Evolutionary conservation across 1,140 invertebrate species (phyloP).

Genomic region (Heliconius nattereri): DNA sequence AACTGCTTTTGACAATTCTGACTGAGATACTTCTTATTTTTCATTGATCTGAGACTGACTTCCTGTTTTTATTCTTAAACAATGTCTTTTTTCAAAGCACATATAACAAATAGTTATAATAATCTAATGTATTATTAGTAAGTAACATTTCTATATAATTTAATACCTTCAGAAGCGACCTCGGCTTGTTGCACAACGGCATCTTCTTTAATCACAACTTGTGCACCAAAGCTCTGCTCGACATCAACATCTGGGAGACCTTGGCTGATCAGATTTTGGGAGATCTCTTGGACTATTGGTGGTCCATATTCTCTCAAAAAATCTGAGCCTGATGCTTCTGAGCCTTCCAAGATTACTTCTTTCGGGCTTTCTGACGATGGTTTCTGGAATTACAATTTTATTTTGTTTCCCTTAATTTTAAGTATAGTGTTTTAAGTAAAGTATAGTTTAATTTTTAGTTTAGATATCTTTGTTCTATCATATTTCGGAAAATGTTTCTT

Average conservation of each 20-base stretch:
- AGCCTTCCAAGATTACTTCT: slow-evolving; percentile 53
- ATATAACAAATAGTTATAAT: no score
- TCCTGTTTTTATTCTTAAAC: neutral
- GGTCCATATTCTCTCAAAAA: slow-evolving; percentile 68
- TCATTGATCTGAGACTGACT: slow-evolving; percentile 15
- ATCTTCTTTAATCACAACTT: slow-evolving; percentile 19
- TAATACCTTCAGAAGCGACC: slow-evolving; percentile 29
- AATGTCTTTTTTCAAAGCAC: no score
- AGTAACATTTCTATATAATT: slow-evolving; percentile 3
- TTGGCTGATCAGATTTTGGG: slow-evolving; percentile 56
- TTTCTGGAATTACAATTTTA: neutral
- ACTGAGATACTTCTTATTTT: neutral
- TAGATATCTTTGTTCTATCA: no score
- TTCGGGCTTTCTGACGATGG: slow-evolving; percentile 47
- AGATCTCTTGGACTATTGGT: slow-evolving; percentile 51
- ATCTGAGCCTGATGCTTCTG: slow-evolving; percentile 64
- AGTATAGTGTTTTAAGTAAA: neutral
- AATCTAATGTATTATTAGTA: neutral
- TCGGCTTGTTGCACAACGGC: slow-evolving; percentile 24
- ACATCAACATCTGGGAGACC: slow-evolving; percentile 56
- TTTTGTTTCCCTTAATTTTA: no score
- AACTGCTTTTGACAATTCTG: neutral
- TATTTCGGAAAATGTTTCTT: no score
- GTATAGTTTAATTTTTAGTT: neutral
- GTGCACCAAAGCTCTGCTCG: slow-evolving; percentile 52